These are phyloP conservation scores for Microplitis demolitor DNA, from an alignment of 1,140 invertebrate species.

Conservation along the genomic window DNA sequence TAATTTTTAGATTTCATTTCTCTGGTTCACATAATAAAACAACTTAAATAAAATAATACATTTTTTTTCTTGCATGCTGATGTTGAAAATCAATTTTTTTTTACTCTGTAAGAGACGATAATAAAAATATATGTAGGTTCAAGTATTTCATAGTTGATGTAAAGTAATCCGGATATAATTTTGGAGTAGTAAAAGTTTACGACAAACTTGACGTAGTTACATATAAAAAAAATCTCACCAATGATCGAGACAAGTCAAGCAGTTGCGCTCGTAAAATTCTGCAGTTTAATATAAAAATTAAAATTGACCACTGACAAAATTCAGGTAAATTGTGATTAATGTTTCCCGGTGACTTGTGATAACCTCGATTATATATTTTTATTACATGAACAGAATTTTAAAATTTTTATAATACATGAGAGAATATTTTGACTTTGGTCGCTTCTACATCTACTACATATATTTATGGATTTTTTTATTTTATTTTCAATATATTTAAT, in stretches of 20 bases:
- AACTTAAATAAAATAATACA: no score
- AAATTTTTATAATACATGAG: background rate
- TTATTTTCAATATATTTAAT: slow-evolving; percentile 1
- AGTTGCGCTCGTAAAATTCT: no score
- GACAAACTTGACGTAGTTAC: no score
- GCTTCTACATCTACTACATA: background rate
- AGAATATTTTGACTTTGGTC: background rate
- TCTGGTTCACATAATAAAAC: background rate
- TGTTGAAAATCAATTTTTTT: background rate
- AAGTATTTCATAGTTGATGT: background rate
- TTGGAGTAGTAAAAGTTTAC: no score
- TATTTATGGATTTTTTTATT: background rate
- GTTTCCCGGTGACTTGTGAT: background rate
- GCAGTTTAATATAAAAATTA: no score
- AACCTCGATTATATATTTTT: background rate
- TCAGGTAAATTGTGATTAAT: background rate
- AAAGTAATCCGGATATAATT: no score
- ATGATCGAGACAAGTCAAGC: no score
- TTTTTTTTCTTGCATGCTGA: background rate
- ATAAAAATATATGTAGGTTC: no score
- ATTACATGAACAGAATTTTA: slow-evolving; percentile 9
- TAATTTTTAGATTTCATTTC: no score
- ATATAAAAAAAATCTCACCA: no score
- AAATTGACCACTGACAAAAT: background rate
- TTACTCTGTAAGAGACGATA: no score